Evolutionary conservation across 2,888 invertebrate species (phyloP), one percentile per base, ranked within the genome.

Genomic region (Lasioglossum pauxillum): DNA sequence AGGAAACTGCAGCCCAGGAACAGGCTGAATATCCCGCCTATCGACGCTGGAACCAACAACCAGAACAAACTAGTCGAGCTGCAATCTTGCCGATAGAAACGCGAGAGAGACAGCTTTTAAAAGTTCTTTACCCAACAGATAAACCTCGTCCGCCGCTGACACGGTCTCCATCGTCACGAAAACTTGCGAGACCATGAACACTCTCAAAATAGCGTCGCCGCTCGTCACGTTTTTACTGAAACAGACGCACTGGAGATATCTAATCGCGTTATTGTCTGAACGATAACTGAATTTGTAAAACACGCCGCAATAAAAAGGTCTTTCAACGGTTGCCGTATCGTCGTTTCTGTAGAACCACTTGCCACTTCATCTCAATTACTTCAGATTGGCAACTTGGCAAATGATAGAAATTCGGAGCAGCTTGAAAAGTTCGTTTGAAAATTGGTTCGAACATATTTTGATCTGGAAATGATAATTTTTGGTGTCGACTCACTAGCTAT

Each of bases 11-110:
- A 95, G 7, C 95, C 95, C 69, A 95, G 88, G 84, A 95, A 95
- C 41, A 95, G 91, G 53, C 95, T 95, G 87, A 95, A 95, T n/a
- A 95, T 94, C 77, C 95, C 95, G 23, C 95, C 95, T 83, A 95
- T 93, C 1, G 95, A 95, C 7, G 95, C 95, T 95, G 85, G 82
- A 95, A 95, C 69, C 84, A 73, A 74, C 38, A 49, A 53, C 53
- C 19, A 35, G 12, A 31, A 27, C 35, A 5, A 16, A 31, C 3
- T 12, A 14, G 60, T 60, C 27, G 1, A 27, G 14, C 60, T n/a
- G 3, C 5, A 60, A 60, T 49, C 19, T 23, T 5, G 27, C 14
- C 8, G 14, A 27, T 27, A 14, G 27, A 27, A 7, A 31, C 27
- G 16, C 31, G 31, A 14, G 46, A 31, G 31, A 14, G 27, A 27